phyloP scores from a whole-genome alignment of 92 coral and sea anemone genomes.

The Siderastrea radians region DNA sequence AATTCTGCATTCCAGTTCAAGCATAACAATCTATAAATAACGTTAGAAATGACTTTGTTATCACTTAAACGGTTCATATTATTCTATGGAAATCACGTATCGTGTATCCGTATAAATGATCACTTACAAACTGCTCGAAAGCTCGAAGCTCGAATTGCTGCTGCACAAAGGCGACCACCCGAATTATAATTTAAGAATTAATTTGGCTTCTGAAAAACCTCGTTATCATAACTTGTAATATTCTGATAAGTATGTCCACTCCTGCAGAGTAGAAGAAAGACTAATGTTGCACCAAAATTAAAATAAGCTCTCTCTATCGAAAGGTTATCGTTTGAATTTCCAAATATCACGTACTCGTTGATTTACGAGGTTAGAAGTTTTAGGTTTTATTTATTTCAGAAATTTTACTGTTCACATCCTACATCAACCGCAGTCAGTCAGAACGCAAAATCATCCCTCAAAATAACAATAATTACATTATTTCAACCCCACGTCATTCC shows the following conservation, averaged over 20 bases:
- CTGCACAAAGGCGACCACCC: neutral
- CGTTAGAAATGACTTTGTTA: neutral
- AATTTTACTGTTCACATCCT: neutral
- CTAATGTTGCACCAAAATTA: neutral
- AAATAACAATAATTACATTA: conserved; percentile 5
- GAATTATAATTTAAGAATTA: conserved; percentile 16
- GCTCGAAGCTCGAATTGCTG: neutral
- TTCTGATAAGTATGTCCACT: conserved; percentile 7
- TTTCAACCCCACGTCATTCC: conserved; percentile 22
- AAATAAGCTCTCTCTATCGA: no score
- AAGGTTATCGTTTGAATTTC: neutral
- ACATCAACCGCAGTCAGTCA: neutral
- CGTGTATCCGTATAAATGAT: neutral
- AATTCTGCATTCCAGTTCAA: conserved; percentile 24
- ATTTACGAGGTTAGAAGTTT: neutral
- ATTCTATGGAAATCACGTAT: neutral
- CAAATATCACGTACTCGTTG: neutral
- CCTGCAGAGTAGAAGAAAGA: neutral
- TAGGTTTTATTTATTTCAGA: neutral
- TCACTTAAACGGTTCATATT: conserved; percentile 7
- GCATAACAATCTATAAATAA: neutral
- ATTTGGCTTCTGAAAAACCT: neutral
- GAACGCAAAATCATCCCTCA: conserved; percentile 3
- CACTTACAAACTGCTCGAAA: neutral
- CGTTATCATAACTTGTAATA: neutral